Evolutionary conservation across 1,140 invertebrate species (phyloP).

Genomic region (Neodiprion fabricii): DNA sequence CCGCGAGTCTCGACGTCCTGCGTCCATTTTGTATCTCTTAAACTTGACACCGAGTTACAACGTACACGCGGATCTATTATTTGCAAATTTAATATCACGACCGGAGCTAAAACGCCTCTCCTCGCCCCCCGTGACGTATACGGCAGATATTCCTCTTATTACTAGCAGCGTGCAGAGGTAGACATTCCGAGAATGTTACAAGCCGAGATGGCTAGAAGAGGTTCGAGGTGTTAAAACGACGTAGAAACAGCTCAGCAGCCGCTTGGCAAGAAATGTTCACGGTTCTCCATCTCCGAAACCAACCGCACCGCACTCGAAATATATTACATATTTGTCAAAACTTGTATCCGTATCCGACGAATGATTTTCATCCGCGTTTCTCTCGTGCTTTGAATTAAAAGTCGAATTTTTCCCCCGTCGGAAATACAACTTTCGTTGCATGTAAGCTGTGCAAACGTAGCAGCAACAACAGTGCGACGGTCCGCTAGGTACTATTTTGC

Average conservation of each 20-base stretch:
- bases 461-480: not conserved
- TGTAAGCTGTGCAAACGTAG: too few relatives aligned
- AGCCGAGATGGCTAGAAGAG: too few relatives aligned
- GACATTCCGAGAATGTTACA: not conserved
- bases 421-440: too few relatives aligned
- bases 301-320: not conserved
- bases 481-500: constrained; percentile 13
- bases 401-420: not conserved
- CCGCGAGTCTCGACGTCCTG: too few relatives aligned
- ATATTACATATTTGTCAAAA: not conserved
- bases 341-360: not conserved
- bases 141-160: not conserved
- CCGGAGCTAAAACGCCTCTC: too few relatives aligned
- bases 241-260: too few relatives aligned
- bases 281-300: not conserved
- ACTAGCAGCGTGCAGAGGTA: not conserved
- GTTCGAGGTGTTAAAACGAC: too few relatives aligned
- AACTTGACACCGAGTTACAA: too few relatives aligned
- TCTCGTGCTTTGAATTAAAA: not conserved
- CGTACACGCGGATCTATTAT: not conserved
- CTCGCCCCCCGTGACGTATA: too few relatives aligned
- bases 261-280: not conserved
- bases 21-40: not conserved
- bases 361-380: not conserved
- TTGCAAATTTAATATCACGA: too few relatives aligned